These are phyloP conservation scores for Sus scrofa DNA, from an alignment of 2,113 vertebrate species.

Conservation along the genomic window DNA sequence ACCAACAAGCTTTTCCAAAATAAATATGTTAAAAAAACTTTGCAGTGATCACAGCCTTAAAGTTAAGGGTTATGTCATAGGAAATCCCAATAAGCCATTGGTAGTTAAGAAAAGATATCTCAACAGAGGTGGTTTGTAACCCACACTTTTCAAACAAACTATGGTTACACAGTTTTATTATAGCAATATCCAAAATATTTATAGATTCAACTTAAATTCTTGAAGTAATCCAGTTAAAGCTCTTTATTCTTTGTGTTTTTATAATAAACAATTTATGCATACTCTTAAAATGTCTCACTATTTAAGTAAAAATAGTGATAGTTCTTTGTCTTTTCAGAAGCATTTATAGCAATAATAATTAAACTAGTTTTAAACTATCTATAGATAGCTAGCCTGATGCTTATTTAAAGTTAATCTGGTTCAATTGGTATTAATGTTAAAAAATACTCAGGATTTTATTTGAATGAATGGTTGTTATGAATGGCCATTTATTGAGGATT, in stretches of 20 bases:
- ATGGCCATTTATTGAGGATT: background rate
- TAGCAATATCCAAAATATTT: background rate
- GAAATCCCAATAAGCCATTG: background rate
- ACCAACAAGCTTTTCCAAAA: background rate
- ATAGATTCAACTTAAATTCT: background rate
- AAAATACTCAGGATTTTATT: background rate
- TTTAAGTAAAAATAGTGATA: constrained; percentile 1
- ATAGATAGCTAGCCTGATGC: background rate
- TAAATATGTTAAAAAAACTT: constrained; percentile 18
- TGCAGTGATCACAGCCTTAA: background rate
- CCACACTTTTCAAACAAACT: background rate
- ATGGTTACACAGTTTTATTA: background rate
- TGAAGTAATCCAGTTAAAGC: background rate
- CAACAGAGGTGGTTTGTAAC: background rate
- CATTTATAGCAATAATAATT: background rate
- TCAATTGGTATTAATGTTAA: background rate
- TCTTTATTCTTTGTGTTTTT: constrained; percentile 22
- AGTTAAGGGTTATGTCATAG: background rate
- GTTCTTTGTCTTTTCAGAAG: background rate
- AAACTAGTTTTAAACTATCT: background rate
- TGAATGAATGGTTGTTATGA: background rate
- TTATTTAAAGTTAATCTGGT: background rate
- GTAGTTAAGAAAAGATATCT: background rate
- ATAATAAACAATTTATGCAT: background rate
- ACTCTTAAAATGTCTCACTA: background rate